Evolutionary conservation across 35 echinoderm and acorn worm species (phyloP).

Genomic region (Apostichopus californicus): DNA sequence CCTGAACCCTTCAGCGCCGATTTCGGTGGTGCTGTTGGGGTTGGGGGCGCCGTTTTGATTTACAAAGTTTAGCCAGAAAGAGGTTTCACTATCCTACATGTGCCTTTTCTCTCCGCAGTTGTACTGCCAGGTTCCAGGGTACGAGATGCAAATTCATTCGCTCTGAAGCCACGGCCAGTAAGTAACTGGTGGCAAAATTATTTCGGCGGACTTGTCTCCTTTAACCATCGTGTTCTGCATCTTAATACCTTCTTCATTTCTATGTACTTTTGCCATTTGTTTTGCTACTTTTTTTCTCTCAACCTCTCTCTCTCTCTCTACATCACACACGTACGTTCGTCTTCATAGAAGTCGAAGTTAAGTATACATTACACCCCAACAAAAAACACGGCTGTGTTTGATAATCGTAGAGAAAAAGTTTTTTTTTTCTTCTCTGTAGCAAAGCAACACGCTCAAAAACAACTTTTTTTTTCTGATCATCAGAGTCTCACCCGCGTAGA

Average conservation of each 20-base stretch:
- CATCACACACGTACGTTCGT: neutral
- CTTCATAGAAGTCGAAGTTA: slow-evolving; percentile 44
- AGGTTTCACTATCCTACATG: neutral
- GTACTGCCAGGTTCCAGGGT: slow-evolving; percentile 24
- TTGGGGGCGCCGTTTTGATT: neutral
- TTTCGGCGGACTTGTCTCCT: slow-evolving; percentile 41
- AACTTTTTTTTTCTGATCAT: neutral
- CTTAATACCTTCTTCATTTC: slow-evolving; percentile 21
- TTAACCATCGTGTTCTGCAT: slow-evolving; percentile 52
- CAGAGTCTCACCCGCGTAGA: neutral
- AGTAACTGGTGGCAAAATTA: slow-evolving; percentile 27
- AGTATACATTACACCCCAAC: neutral
- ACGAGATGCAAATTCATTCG: slow-evolving; percentile 44
- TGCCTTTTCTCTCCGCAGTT: slow-evolving; percentile 48
- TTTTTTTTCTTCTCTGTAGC: neutral
- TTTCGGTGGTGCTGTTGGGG: neutral
- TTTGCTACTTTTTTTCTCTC: slow-evolving; percentile 10
- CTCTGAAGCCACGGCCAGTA: slow-evolving; percentile 39
- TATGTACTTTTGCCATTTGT: slow-evolving; percentile 22
- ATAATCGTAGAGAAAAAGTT: neutral
- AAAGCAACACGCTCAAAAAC: neutral
- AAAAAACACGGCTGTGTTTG: too few relatives aligned
- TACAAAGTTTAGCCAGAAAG: neutral
- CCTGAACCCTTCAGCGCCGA: neutral
- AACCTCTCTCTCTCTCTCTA: neutral